Evolutionary conservation across 2,113 vertebrate species (phyloP), one percentile per base, ranked within the genome.

Genomic region (Petroica traversi): DNA sequence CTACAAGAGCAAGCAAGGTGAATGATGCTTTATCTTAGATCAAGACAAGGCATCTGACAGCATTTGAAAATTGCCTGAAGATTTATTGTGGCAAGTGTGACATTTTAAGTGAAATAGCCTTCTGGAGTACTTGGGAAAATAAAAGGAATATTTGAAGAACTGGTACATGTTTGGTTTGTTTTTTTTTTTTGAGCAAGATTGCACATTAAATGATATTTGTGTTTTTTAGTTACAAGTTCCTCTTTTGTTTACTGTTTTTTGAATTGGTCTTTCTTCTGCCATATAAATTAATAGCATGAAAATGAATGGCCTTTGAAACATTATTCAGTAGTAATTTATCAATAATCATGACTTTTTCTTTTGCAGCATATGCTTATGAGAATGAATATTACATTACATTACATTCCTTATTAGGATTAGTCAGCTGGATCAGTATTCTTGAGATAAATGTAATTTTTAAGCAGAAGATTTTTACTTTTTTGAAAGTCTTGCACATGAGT

Each of bases 1-100:
- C 48, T 85, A 78, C 93, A 97, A 97, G 97, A 97, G 91, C 95
- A 96, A 90, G 93, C 96, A 98, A 98, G 97, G 97, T 97, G 97
- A 97, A 91, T 64, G 48, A 93, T 96, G 83, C 85, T 92, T 94
- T 95, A 82, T 93, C 62, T 92, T 93, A 91, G 71, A 93, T 96
- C 48, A 95, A 91, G 85, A 85, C 41, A 80, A 92, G 80, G 76
- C 85, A 89, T 92, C 68, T 91, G 75, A 78, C 45, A 75, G 68
- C 57, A 38, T 78, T 82, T 96, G 52, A 52, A 93, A 91, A 81
- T 77, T 90, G 54, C 51, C 62, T 90, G 34, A 54, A 78, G 85
- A 59, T 80, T 84, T 92, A 28, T 63, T 84, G 77, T 78, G 59
- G 29, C 2, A 6, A 91, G 3, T 75, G 58, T 92, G 87, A 78